A percentile compares a stretch with the other conserved stretches of the same genome.
These are phyloP conservation scores for Marronus borbonicus DNA, from an alignment of 2,888 invertebrate species.

Conservation along the genomic window DNA sequence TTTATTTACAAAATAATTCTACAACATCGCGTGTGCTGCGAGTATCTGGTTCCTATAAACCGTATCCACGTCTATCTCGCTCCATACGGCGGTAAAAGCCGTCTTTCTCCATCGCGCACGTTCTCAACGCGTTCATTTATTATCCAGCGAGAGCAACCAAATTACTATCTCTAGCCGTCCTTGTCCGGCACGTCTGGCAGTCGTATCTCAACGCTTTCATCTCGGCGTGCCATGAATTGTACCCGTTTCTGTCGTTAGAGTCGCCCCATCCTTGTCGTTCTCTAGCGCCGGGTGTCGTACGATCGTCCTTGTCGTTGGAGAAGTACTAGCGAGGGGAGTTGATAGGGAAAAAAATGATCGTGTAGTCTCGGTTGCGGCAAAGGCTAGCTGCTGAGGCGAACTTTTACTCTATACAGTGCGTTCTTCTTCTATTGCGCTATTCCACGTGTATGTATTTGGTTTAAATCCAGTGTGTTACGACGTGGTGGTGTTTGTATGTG, in stretches of 20 bases:
- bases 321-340: slow-evolving; percentile 13
- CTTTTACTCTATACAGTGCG: background rate
- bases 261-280: background rate
- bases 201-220: slow-evolving; percentile 46
- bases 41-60: background rate
- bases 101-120: slow-evolving; percentile 3
- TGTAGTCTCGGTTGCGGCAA: background rate
- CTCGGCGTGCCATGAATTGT: slow-evolving; percentile 51
- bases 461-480: slow-evolving; percentile 23
- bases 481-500: background rate
- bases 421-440: background rate
- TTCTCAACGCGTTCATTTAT: slow-evolving; percentile 53
- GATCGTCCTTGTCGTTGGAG: background rate
- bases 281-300: background rate
- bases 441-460: background rate
- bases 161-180: slow-evolving; percentile 51
- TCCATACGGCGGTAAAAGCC: background rate
- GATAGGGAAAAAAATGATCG: slow-evolving; percentile 4
- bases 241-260: slow-evolving; percentile 27
- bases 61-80: background rate
- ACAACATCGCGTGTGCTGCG: slow-evolving; percentile 50
- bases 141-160: slow-evolving; percentile 49
- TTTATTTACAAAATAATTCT: slow-evolving; percentile 56
- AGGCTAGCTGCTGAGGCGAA: background rate
- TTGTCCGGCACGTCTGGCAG: slow-evolving; percentile 48